These are phyloP conservation scores for Patella vulgata DNA, from an alignment of 1,140 invertebrate species.

Conservation along the genomic window DNA sequence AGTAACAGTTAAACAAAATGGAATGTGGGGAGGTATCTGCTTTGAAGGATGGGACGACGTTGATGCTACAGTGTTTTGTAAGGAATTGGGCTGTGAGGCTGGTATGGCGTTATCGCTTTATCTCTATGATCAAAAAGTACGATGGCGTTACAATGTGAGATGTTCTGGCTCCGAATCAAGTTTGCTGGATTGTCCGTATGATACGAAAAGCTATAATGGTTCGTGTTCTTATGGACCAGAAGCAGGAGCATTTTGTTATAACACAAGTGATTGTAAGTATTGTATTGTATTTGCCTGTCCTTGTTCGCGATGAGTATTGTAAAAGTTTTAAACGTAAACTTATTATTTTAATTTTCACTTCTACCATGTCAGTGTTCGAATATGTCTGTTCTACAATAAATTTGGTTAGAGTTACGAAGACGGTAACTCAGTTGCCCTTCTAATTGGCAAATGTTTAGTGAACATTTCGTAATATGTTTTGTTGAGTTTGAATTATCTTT, in stretches of 20 bases:
- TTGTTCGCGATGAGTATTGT: too few species aligned
- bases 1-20: conserved; percentile 50
- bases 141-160: background rate
- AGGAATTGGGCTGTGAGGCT: conserved; percentile 26
- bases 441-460: too few species aligned
- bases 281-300: too few species aligned
- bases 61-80: conserved; percentile 49
- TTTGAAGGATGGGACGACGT: conserved; percentile 26
- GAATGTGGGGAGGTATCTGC: conserved; percentile 54
- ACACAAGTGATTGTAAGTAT: conserved; percentile 1
- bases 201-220: background rate
- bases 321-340: too few species aligned
- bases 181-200: background rate
- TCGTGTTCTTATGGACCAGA: background rate
- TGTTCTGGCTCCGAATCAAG: conserved; percentile 2
- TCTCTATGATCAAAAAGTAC: background rate
- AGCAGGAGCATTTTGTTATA: conserved; percentile 8
- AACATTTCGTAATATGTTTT: too few species aligned
- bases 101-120: background rate
- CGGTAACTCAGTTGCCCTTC: too few species aligned
- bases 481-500: too few species aligned
- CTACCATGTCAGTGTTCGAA: too few species aligned
- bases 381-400: too few species aligned
- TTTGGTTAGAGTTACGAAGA: too few species aligned
- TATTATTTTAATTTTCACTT: too few species aligned